phyloP scores from a whole-genome alignment of 2,888 invertebrate species.

The Campoletis raptor region DNA sequence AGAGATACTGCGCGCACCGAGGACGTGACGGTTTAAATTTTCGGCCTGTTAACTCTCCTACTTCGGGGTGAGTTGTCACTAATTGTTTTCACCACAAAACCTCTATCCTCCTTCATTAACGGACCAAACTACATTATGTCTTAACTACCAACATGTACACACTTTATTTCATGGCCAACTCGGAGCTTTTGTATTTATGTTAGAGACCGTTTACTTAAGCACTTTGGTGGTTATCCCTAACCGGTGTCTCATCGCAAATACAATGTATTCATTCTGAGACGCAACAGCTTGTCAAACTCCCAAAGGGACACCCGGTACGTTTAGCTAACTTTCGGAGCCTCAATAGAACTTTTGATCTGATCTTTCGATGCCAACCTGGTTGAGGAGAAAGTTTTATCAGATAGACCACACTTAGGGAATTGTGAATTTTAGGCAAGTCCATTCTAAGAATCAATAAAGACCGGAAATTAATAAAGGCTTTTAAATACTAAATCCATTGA shows the following conservation, averaged over 20 bases:
- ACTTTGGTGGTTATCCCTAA: neutral
- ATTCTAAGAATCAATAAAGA: neutral
- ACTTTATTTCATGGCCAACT: neutral
- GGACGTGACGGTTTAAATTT: constrained; percentile 62
- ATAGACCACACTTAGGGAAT: neutral
- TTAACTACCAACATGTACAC: neutral
- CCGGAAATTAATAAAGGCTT: neutral
- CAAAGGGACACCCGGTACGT: neutral
- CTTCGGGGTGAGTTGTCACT: constrained; percentile 42
- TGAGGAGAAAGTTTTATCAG: neutral
- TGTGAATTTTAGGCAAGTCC: neutral
- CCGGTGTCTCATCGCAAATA: neutral
- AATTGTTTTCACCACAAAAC: constrained; percentile 21
- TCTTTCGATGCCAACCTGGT: neutral
- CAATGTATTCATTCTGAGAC: neutral
- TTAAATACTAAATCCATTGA: neutral
- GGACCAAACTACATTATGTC: neutral
- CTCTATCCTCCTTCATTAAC: constrained; percentile 34
- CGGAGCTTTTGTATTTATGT: constrained; percentile 13
- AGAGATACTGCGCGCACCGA: constrained; percentile 63
- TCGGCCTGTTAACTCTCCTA: neutral
- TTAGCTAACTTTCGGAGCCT: neutral
- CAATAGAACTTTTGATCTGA: neutral
- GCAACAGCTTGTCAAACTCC: neutral
- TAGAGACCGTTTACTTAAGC: constrained; percentile 1